Base-by-base conservation (phyloP, 2,888 invertebrate species). In the Leptopterna dolabrata region DNA sequence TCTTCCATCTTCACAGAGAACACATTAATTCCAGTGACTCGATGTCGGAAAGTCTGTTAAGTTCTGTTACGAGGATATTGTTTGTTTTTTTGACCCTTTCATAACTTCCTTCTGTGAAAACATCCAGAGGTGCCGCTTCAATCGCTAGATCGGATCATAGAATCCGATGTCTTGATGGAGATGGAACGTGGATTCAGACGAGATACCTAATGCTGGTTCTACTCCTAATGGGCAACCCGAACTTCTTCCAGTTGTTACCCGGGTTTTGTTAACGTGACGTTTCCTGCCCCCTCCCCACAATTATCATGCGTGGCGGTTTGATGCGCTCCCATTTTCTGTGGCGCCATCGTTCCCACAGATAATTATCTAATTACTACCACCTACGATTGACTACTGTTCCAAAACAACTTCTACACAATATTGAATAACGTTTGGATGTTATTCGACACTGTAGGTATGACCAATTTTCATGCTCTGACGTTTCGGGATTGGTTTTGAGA, bases 261-360 rank as follows among this genome's bases (percentile, higher is more conserved):
- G 78, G 45, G 41, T 78, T 45, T 45, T 27, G 45, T 47, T 78
- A 78, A 78, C 78, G 45, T 78, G 78, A 78, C 78, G 78, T 78
- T 78, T 78, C 78, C 78, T 78, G 78, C 78, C 78, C 19, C 45
- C 36, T n/a, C 76, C 14, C 76, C 14, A 19, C 76, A 43, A 76
- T 76, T 63, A 63, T 7, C 63, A 24, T 24, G 63, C 63, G 63
- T 63, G 63, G 63, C 63, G n/a, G 63, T 63, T 63, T 63, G 63
- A 63, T 63, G 63, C 24, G 63, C 63, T 63, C 63, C 63, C 63
- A 63, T 63, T 63, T 63, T 63, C 63, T 27, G 24, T 63, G 63
- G 63, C 63, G 63, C 63, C 63, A 63, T 63, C 63, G 63, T 63
- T n/a, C 4, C 7, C 47, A 13, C 14, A 7, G 14, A 47, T 47